Conservation (phyloP, 2,797 vertebrate species). For the Paguma larvata region DNA sequence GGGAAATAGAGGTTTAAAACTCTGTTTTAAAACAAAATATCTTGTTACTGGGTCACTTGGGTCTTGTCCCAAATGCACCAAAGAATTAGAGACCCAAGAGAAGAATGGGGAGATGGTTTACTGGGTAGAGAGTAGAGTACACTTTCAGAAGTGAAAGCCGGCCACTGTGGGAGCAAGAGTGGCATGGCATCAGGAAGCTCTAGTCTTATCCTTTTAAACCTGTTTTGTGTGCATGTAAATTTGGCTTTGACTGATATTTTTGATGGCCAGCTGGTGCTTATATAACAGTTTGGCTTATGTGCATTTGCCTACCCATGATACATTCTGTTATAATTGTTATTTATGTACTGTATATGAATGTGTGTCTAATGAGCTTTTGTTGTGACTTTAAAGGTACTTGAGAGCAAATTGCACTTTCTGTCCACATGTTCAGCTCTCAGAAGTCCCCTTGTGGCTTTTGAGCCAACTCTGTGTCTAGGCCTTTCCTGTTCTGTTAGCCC, state of each 20-base stretch:
- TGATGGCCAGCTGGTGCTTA: neutral
- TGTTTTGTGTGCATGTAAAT: neutral
- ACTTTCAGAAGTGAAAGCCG: neutral
- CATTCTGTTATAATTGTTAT: too few relatives aligned
- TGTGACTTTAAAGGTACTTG: too few relatives aligned
- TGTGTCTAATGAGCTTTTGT: too few relatives aligned
- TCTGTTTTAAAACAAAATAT: neutral
- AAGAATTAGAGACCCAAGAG: neutral
- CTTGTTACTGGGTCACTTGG: neutral
- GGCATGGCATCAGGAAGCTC: neutral
- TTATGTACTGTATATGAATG: too few relatives aligned
- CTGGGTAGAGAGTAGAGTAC: neutral
- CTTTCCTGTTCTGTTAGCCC: too few relatives aligned
- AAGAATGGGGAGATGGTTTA: neutral
- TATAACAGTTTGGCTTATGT: neutral
- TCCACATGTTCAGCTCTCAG: too few relatives aligned
- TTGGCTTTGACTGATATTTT: neutral
- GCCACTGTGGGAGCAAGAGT: neutral
- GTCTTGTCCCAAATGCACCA: neutral
- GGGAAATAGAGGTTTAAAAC: neutral
- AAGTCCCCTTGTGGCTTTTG: too few relatives aligned
- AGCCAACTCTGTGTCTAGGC: too few relatives aligned
- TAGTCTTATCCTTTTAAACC: neutral
- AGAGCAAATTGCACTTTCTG: too few relatives aligned
- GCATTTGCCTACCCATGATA: too few relatives aligned